Percentiles rank a stretch among this genome's conserved stretches.
These are phyloP conservation scores for Phallusia fumigata DNA, from an alignment of 23 tunicate genomes.

Conservation along the genomic window DNA sequence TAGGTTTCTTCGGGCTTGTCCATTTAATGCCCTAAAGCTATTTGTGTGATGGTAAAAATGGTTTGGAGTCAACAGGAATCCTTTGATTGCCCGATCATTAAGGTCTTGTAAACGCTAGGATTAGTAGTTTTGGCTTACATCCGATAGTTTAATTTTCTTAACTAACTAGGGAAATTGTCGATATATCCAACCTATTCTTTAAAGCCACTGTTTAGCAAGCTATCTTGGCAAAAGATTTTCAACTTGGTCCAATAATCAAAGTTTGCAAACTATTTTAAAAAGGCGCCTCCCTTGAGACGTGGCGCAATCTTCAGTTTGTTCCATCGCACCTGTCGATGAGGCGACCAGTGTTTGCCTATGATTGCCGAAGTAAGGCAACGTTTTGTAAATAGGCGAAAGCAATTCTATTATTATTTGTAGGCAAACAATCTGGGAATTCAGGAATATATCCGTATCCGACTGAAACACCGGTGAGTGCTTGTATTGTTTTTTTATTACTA, in stretches of 20 bases:
- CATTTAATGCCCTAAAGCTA: neutral
- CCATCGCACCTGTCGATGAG: neutral
- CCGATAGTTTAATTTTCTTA: neutral
- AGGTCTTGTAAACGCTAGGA: neutral
- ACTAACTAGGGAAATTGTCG: too few species aligned
- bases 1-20: neutral
- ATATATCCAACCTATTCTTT: too few species aligned
- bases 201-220: neutral
- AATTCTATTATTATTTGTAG: neutral
- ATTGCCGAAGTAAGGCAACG: too few species aligned
- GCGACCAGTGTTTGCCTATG: too few species aligned
- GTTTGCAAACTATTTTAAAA: neutral
- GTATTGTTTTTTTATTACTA: neutral
- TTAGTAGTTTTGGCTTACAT: neutral
- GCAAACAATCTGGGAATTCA: neutral
- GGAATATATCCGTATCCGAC: neutral
- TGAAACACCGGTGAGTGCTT: neutral
- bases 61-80: neutral
- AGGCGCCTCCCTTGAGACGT: neutral
- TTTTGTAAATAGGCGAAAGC: too few species aligned
- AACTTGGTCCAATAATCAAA: neutral
- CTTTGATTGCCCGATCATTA: constrained; percentile 7
- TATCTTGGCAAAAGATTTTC: neutral
- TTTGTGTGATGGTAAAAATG: neutral
- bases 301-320: constrained; percentile 3